These are phyloP conservation scores for Recurvirostra avosetta DNA, from an alignment of 2,113 vertebrate genomes.

Conservation along the genomic window DNA sequence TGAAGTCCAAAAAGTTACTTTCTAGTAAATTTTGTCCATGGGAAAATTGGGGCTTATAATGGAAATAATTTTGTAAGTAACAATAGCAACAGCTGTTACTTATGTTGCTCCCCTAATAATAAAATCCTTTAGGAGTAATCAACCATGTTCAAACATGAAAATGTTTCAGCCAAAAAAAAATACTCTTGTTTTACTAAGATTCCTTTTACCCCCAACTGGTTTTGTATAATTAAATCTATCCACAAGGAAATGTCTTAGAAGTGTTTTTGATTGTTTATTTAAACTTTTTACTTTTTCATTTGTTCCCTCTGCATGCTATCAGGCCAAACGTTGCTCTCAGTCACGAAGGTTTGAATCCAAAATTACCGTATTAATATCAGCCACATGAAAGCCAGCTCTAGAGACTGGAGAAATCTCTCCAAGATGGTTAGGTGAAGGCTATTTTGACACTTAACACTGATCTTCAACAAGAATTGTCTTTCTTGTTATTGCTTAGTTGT, in stretches of 20 bases:
- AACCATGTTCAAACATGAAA: neutral
- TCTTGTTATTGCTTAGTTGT: neutral
- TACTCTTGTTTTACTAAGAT: neutral
- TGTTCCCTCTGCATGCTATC: neutral
- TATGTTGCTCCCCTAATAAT: neutral
- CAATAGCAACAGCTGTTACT: conserved; percentile 10
- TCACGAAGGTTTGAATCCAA: neutral
- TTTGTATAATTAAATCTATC: conserved; percentile 25
- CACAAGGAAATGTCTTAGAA: conserved; percentile 3
- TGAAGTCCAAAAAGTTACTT: neutral
- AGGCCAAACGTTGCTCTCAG: neutral
- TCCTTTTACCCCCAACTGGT: neutral
- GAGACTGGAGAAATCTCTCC: neutral
- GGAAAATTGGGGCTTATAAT: neutral
- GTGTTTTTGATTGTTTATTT: neutral
- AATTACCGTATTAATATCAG: neutral
- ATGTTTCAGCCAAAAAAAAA: neutral
- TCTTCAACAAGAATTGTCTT: neutral
- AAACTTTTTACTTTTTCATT: neutral
- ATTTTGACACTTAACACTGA: neutral
- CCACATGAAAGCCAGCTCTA: neutral
- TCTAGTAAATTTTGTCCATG: neutral
- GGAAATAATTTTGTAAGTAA: neutral
- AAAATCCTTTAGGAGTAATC: conserved; percentile 1
- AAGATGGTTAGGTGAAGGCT: neutral